These are phyloP conservation scores for Galleria mellonella DNA, from an alignment of 1,140 invertebrate species.

Conservation along the genomic window DNA sequence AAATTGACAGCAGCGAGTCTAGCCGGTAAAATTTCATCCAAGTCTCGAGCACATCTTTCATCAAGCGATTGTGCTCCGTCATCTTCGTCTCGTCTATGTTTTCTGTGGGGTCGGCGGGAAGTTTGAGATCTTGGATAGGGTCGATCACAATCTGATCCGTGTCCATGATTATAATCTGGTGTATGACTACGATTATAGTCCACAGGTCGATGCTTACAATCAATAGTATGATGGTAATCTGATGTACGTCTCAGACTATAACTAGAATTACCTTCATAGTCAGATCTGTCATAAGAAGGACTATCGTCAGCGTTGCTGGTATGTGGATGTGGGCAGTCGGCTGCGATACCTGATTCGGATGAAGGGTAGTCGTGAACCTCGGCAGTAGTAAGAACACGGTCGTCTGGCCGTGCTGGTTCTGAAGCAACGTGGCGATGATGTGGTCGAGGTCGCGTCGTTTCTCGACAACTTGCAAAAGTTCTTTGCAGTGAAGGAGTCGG, in stretches of 20 bases:
- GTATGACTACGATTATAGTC: slow-evolving; percentile 59
- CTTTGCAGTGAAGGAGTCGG: slow-evolving; percentile 48
- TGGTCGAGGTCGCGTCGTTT: slow-evolving; percentile 47
- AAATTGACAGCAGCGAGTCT: slow-evolving; percentile 68
- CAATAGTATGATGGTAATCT: slow-evolving; percentile 47
- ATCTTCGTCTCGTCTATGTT: slow-evolving; percentile 60
- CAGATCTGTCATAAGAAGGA: slow-evolving; percentile 60
- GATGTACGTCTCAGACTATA: slow-evolving; percentile 54
- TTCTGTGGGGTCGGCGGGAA: slow-evolving; percentile 43
- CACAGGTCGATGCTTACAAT: slow-evolving; percentile 48
- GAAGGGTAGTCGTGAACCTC: slow-evolving; percentile 73
- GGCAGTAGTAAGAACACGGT: slow-evolving; percentile 64
- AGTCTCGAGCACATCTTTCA: slow-evolving; percentile 67
- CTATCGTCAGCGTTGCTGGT: slow-evolving; percentile 60
- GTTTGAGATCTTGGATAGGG: slow-evolving; percentile 50
- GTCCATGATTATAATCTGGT: slow-evolving; percentile 57
- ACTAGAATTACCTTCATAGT: slow-evolving; percentile 58
- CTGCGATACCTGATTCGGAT: slow-evolving; percentile 68
- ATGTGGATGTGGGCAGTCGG: slow-evolving; percentile 58
- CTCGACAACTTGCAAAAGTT: slow-evolving; percentile 56
- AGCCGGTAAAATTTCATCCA: slow-evolving; percentile 71
- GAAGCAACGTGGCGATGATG: slow-evolving; percentile 61
- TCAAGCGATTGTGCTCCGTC: slow-evolving; percentile 69
- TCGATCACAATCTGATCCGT: slow-evolving; percentile 53
- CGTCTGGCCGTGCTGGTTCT: slow-evolving; percentile 61